Evolutionary conservation across 2,888 invertebrate species (phyloP).

Genomic region (Drosophila vallismaia): DNA sequence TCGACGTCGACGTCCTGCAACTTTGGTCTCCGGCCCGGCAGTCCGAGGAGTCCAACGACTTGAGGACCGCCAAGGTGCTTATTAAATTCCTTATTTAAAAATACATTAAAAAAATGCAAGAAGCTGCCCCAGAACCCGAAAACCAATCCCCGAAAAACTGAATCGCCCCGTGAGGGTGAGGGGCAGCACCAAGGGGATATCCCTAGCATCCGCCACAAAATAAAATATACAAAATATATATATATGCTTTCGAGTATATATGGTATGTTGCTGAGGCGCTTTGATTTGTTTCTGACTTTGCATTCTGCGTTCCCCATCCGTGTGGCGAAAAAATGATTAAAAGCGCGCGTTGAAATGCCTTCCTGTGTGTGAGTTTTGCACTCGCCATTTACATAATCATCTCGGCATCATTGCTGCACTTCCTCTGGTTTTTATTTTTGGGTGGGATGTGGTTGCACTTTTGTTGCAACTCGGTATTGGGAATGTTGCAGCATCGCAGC

Average conservation of each 20-base stretch:
- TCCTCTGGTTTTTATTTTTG: slow-evolving; percentile 15
- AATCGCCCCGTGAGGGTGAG: slow-evolving; percentile 12
- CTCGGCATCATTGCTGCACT: slow-evolving; percentile 11
- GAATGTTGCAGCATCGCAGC: slow-evolving; percentile 29
- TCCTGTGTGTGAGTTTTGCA: slow-evolving; percentile 57
- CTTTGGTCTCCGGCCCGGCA: slow-evolving; percentile 20
- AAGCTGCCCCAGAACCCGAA: slow-evolving; percentile 63
- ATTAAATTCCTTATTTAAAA: slow-evolving; percentile 80
- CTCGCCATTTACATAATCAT: slow-evolving; percentile 56
- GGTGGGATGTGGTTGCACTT: slow-evolving; percentile 43
- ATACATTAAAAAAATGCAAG: slow-evolving; percentile 80
- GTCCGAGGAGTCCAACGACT: slow-evolving; percentile 62
- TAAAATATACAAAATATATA: slow-evolving; percentile 2
- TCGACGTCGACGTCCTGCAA: slow-evolving; percentile 46
- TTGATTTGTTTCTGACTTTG: slow-evolving; percentile 59
- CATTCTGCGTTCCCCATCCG: slow-evolving; percentile 27
- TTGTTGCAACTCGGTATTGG: slow-evolving; percentile 25
- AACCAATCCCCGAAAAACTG: slow-evolving; percentile 55
- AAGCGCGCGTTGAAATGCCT: slow-evolving; percentile 75
- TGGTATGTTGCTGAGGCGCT: slow-evolving; percentile 47
- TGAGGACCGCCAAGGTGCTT: slow-evolving; percentile 75
- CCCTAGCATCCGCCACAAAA: slow-evolving; percentile 61
- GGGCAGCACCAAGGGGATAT: slow-evolving; percentile 8
- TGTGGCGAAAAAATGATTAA: slow-evolving; percentile 61
- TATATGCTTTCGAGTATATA: no score